These are phyloP conservation scores for Mareca penelope DNA, from an alignment of 2,797 vertebrate species.

Conservation along the genomic window DNA sequence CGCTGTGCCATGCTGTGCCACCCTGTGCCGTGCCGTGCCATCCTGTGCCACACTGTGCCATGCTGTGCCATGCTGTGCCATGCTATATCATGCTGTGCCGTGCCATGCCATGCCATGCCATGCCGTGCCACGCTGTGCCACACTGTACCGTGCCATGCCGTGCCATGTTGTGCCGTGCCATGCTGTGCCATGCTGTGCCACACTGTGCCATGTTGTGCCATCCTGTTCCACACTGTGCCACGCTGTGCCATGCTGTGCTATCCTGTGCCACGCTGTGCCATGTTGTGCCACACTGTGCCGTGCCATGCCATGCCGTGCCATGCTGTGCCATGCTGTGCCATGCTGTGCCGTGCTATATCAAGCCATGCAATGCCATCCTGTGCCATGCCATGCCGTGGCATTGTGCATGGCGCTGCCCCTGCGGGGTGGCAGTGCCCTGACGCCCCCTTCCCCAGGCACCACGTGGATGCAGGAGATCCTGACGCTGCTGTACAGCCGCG, in stretches of 20 bases:
- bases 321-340: too few relatives aligned
- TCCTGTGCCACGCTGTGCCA: neutral
- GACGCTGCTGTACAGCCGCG: slow-evolving; percentile 79
- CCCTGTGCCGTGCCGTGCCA: rapidly evolving
- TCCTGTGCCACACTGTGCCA: rapidly evolving
- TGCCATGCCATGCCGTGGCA: neutral
- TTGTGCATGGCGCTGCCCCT: neutral
- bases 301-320: too few relatives aligned
- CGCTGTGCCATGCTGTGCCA: rapidly evolving
- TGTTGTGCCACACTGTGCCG: neutral
- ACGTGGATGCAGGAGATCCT: slow-evolving; percentile 92
- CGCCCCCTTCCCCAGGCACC: slow-evolving; percentile 77
- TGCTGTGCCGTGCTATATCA: neutral
- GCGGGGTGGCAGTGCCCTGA: neutral
- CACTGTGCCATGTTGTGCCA: neutral
- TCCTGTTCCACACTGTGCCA: neutral
- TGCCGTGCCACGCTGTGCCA: neutral
- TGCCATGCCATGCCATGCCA: too few relatives aligned
- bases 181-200: too few relatives aligned
- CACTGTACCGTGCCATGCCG: too few relatives aligned
- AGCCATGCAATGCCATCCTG: neutral
- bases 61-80: rapidly evolving
- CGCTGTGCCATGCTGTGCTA: too few relatives aligned
- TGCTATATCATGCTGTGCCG: too few relatives aligned
- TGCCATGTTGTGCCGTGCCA: neutral